Evolutionary conservation across 2,888 invertebrate species (phyloP).

Genomic region (Pseudococcus jackbeardsleyi): DNA sequence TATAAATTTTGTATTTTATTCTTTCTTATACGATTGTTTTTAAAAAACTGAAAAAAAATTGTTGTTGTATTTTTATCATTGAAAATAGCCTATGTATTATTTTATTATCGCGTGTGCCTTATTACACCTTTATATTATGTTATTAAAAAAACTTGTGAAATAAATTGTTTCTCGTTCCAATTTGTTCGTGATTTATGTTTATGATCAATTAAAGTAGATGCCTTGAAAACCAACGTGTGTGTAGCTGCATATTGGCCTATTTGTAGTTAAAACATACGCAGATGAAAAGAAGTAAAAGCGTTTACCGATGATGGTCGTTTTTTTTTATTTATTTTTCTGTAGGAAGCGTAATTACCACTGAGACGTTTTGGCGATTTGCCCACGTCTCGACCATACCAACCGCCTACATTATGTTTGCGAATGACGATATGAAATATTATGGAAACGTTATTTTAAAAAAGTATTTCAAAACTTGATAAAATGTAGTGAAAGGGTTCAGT

Average conservation of each 20-base stretch:
- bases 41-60: not conserved
- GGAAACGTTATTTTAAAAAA: constrained; percentile 18
- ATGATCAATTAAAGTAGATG: not conserved
- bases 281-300: not conserved
- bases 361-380: constrained; percentile 31
- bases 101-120: constrained; percentile 37
- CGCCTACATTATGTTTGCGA: constrained; percentile 6
- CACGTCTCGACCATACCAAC: constrained; percentile 10
- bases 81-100: constrained; percentile 15
- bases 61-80: constrained; percentile 36
- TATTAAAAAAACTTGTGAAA: constrained; percentile 21
- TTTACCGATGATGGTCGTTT: not conserved
- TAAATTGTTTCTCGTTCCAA: constrained; percentile 33
- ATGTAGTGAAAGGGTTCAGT: constrained; percentile 28
- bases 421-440: constrained; percentile 37
- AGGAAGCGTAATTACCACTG: constrained; percentile 9
- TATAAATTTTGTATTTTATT: constrained; percentile 5
- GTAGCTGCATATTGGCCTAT: not conserved
- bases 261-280: not conserved
- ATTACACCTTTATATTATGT: constrained; percentile 28
- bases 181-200: not conserved
- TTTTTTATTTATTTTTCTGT: constrained; percentile 4
- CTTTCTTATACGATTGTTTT: not conserved
- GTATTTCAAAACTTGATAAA: not conserved
- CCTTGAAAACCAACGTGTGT: not conserved